These are phyloP conservation scores for Bombylius discolor DNA, from an alignment of 2,888 invertebrate species.

Conservation along the genomic window DNA sequence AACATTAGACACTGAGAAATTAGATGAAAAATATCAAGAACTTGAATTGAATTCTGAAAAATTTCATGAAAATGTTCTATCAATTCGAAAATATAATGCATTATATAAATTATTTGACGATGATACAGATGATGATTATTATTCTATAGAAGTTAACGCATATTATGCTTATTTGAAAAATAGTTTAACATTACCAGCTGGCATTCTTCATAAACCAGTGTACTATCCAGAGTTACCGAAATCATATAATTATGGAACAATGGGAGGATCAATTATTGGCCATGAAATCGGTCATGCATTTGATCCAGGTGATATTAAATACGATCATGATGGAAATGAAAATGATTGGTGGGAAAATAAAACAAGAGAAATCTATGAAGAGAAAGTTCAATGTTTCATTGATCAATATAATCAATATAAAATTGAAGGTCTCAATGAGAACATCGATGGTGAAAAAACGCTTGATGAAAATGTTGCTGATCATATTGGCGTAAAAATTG, in stretches of 20 bases:
- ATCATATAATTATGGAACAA: neutral
- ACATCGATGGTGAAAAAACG: neutral
- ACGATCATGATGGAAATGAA: neutral
- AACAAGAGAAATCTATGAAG: neutral
- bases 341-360: neutral
- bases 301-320: neutral
- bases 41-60: no score
- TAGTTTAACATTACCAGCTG: neutral
- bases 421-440: neutral
- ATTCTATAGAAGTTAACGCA: neutral
- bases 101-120: no score
- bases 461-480: neutral
- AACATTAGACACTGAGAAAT: no score
- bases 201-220: neutral
- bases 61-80: no score
- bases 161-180: neutral
- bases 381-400: neutral
- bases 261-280: constrained; percentile 1
- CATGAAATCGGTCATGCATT: constrained; percentile 3
- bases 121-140: neutral
- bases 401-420: neutral
- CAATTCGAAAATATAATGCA: no score
- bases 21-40: no score
- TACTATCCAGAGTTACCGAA: neutral
- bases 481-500: neutral